A percentile compares a stretch with the other conserved stretches of the same genome.
Conservation (phyloP, 1,140 invertebrate species). For the Lasaia peninsularis region DNA sequence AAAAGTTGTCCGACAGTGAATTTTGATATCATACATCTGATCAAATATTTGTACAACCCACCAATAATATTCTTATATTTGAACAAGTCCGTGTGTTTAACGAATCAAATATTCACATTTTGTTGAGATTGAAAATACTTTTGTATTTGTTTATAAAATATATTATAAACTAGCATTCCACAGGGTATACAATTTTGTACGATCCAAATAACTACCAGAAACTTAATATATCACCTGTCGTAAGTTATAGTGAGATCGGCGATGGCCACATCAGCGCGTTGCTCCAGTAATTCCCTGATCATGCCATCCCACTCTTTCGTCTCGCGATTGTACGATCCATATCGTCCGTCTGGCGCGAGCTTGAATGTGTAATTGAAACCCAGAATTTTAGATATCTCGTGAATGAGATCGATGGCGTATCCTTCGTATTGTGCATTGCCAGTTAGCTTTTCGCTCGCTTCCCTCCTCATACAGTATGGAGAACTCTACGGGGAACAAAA, state of each 20-base stretch:
- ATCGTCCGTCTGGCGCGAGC: slow-evolving; percentile 88
- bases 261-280: slow-evolving; percentile 94
- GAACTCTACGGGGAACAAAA: slow-evolving; percentile 82
- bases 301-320: slow-evolving; percentile 96
- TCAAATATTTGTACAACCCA: too few species aligned
- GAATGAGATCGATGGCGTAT: slow-evolving; percentile 91
- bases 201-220: too few species aligned
- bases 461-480: slow-evolving; percentile 94
- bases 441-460: slow-evolving; percentile 86
- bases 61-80: too few species aligned
- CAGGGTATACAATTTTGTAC: too few species aligned
- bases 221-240: slow-evolving; percentile 78
- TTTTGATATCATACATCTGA: too few species aligned
- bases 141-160: too few species aligned
- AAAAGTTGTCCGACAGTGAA: too few species aligned
- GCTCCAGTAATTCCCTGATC: slow-evolving; percentile 93
- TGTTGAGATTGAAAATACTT: too few species aligned
- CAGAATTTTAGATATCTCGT: slow-evolving; percentile 91
- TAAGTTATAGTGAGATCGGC: slow-evolving; percentile 96
- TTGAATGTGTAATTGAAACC: slow-evolving; percentile 94
- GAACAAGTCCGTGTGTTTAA: too few species aligned
- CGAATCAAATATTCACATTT: too few species aligned
- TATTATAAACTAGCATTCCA: too few species aligned
- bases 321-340: slow-evolving; percentile 87
- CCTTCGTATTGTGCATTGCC: slow-evolving; percentile 94